Percentiles rank a stretch among this genome's conserved stretches.
These are phyloP conservation scores for Catocala fraxini DNA, from an alignment of 2,888 invertebrate species.

Conservation along the genomic window DNA sequence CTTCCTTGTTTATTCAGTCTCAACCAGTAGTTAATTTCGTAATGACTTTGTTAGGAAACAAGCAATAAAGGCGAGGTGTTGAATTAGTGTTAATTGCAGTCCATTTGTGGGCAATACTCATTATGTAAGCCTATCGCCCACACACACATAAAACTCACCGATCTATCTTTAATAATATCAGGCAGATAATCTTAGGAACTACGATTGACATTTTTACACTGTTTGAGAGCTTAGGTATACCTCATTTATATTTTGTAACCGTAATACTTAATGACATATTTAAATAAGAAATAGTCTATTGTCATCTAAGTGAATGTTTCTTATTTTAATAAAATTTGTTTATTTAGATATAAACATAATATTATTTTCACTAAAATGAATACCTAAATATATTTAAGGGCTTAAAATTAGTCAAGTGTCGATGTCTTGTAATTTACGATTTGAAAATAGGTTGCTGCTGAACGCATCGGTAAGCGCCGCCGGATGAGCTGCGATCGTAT, in stretches of 20 bases:
- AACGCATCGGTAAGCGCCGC: conserved; percentile 70
- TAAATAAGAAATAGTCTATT: too few species aligned
- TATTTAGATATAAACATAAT: too few species aligned
- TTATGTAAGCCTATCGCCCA: conserved; percentile 11
- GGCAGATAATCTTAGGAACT: too few species aligned
- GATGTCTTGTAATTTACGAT: conserved; percentile 54
- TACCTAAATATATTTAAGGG: conserved; percentile 24
- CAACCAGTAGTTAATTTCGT: conserved; percentile 53
- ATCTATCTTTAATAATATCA: too few species aligned
- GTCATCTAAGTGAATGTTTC: too few species aligned
- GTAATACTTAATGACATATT: too few species aligned
- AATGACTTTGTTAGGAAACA: conserved; percentile 58
- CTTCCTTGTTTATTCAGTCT: conserved; percentile 71
- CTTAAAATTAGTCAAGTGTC: conserved; percentile 56
- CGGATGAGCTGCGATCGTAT: conserved; percentile 57
- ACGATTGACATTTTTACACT: too few species aligned
- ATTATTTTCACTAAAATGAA: too few species aligned
- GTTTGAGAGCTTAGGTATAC: too few species aligned
- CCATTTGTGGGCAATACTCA: conserved; percentile 23
- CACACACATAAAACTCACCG: not conserved
- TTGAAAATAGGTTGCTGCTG: conserved; percentile 61
- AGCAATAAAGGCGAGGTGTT: conserved; percentile 52
- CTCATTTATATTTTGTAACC: too few species aligned
- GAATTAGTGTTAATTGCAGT: conserved; percentile 47
- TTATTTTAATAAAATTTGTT: too few species aligned